Evolutionary conservation across 2,113 vertebrate species (phyloP).

Genomic region (Aspiorhynchus laticeps): DNA sequence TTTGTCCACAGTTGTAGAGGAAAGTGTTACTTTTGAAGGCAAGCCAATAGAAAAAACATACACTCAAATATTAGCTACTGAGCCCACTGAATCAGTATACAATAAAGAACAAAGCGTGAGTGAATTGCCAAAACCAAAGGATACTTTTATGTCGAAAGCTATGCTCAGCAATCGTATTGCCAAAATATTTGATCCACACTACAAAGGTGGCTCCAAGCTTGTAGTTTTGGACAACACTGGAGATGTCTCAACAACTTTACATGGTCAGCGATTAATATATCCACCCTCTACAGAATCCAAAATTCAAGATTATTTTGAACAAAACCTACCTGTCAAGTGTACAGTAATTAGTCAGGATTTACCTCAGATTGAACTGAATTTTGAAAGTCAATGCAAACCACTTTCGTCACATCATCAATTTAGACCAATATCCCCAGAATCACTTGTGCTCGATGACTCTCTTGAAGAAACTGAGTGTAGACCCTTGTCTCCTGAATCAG

Average conservation of each 20-base stretch:
- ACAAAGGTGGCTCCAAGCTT: slow-evolving; percentile 56
- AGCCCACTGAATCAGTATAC: neutral
- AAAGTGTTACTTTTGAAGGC: neutral
- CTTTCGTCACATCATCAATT: slow-evolving; percentile 53
- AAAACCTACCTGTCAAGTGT: neutral
- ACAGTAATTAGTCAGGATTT: neutral
- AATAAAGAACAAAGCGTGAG: neutral
- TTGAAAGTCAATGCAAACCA: slow-evolving; percentile 11
- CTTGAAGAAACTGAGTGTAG: slow-evolving; percentile 28
- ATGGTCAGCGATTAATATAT: neutral
- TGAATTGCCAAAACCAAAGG: slow-evolving; percentile 13
- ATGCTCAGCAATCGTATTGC: slow-evolving; percentile 60
- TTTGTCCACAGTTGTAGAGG: neutral
- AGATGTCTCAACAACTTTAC: neutral
- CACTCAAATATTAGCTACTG: neutral
- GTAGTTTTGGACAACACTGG: slow-evolving; percentile 11
- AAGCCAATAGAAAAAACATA: slow-evolving; percentile 11
- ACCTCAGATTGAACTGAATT: neutral
- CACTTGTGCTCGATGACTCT: neutral
- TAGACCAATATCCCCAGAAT: slow-evolving; percentile 42
- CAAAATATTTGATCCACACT: slow-evolving; percentile 70
- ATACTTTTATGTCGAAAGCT: slow-evolving; percentile 52
- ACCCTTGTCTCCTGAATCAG: slow-evolving; percentile 47
- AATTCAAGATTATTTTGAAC: too few relatives aligned
- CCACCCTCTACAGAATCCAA: neutral